Conservation (phyloP, 1,140 invertebrate genomes). For the Belonocnema kinseyi region DNA sequence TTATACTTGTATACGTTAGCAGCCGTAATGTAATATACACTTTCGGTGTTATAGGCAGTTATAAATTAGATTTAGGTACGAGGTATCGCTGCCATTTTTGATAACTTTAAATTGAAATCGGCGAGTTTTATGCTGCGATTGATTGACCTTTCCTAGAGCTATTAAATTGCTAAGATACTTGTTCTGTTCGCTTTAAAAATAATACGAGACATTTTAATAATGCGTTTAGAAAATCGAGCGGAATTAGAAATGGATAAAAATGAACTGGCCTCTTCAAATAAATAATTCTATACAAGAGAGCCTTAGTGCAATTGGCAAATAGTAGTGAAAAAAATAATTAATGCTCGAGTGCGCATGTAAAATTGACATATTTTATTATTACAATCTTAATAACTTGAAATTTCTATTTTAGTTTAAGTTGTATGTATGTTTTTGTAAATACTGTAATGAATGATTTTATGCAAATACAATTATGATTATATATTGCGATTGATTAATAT, state of each 20-base stretch:
- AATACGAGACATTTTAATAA: conserved; percentile 17
- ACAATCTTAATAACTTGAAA: conserved; percentile 32
- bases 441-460: conserved; percentile 67
- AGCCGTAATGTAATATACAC: conserved; percentile 1
- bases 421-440: conserved; percentile 69
- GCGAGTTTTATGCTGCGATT: conserved; percentile 14
- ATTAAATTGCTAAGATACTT: background rate
- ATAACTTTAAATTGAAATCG: conserved; percentile 1
- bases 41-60: conserved; percentile 17
- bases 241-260: conserved; percentile 6
- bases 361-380: conserved; percentile 50
- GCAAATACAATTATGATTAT: conserved; percentile 49
- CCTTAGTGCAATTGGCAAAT: conserved; percentile 59
- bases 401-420: conserved; percentile 57
- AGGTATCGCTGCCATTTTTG: conserved; percentile 21
- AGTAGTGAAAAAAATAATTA: conserved; percentile 35
- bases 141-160: background rate
- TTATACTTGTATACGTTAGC: conserved; percentile 30
- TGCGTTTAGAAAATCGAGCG: background rate
- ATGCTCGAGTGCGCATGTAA: conserved; percentile 32
- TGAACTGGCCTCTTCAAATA: conserved; percentile 10
- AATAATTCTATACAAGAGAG: conserved; percentile 10
- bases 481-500: conserved; percentile 56
- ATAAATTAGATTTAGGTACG: conserved; percentile 12
- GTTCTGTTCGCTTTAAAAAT: conserved; percentile 5